Evolutionary conservation across 2,113 vertebrate genomes (phyloP).

Genomic region (Sinosuthora webbiana): DNA sequence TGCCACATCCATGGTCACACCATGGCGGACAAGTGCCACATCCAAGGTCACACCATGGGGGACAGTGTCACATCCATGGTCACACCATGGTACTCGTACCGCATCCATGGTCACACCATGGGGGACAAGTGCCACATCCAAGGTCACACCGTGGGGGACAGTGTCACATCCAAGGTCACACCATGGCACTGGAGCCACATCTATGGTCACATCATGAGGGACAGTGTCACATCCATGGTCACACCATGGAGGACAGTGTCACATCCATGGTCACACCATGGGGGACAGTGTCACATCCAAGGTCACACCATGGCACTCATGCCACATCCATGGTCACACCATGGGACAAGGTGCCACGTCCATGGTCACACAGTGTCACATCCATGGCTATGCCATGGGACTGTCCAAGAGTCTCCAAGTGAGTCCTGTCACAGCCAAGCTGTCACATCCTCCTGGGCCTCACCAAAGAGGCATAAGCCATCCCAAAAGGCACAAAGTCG

Average conservation of each 20-base stretch:
- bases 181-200: background rate
- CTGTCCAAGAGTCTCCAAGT: background rate
- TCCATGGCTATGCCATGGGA: background rate
- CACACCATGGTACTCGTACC: background rate
- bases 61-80: background rate
- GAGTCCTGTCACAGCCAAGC: background rate
- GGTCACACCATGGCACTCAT: accelerated
- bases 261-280: background rate
- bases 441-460: background rate
- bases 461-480: background rate
- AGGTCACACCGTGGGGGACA: background rate
- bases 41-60: too few relatives aligned
- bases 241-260: accelerated
- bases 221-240: background rate
- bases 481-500: background rate
- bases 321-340: background rate
- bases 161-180: background rate
- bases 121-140: background rate
- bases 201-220: background rate
- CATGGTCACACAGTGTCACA: background rate
- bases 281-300: background rate
- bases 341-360: background rate
- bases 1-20: background rate
- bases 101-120: background rate
- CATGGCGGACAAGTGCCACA: accelerated